Evolutionary conservation across 2,888 invertebrate species (phyloP).

Genomic region (Orgyia antiqua): DNA sequence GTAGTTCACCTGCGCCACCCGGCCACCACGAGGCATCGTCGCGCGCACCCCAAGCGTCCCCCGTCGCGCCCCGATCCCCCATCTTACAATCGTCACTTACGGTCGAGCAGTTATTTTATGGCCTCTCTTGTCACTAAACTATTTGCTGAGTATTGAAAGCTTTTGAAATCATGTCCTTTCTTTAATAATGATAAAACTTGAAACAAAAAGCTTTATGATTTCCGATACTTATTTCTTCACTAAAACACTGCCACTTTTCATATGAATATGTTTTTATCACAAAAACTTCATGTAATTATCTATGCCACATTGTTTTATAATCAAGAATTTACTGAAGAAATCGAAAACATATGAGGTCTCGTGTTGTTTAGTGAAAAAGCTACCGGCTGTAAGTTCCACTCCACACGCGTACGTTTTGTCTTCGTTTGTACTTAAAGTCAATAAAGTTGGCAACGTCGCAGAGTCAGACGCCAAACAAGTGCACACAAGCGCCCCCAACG

Average conservation of each 20-base stretch:
- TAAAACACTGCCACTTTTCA: slow-evolving; percentile 37
- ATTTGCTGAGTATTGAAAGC: slow-evolving; percentile 38
- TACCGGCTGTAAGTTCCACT: slow-evolving; percentile 70
- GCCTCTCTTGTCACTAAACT: slow-evolving; percentile 41
- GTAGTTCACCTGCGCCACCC: slow-evolving; percentile 68
- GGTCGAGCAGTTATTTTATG: slow-evolving; percentile 68
- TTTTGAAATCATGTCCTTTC: slow-evolving; percentile 55
- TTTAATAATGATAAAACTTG: slow-evolving; percentile 19
- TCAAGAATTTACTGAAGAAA: slow-evolving; percentile 23
- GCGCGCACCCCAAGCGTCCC: slow-evolving; percentile 78
- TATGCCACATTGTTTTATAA: slow-evolving; percentile 39
- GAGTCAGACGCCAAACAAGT: slow-evolving; percentile 75
- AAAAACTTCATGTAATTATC: slow-evolving; percentile 52
- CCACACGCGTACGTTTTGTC: slow-evolving; percentile 76
- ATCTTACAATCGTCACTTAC: slow-evolving; percentile 64
- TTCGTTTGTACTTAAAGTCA: slow-evolving; percentile 69
- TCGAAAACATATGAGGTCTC: slow-evolving; percentile 40
- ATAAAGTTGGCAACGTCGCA: slow-evolving; percentile 79
- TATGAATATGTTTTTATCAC: slow-evolving; percentile 50
- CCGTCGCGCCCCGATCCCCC: slow-evolving; percentile 75
- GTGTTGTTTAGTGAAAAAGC: slow-evolving; percentile 54
- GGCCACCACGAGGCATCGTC: slow-evolving; percentile 78
- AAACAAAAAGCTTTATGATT: slow-evolving; percentile 22
- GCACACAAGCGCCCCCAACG: slow-evolving; percentile 75
- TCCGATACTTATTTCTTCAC: slow-evolving; percentile 29